Evolutionary conservation across 2,113 vertebrate genomes (phyloP).

Genomic region (Thamnophis sirtalis): DNA sequence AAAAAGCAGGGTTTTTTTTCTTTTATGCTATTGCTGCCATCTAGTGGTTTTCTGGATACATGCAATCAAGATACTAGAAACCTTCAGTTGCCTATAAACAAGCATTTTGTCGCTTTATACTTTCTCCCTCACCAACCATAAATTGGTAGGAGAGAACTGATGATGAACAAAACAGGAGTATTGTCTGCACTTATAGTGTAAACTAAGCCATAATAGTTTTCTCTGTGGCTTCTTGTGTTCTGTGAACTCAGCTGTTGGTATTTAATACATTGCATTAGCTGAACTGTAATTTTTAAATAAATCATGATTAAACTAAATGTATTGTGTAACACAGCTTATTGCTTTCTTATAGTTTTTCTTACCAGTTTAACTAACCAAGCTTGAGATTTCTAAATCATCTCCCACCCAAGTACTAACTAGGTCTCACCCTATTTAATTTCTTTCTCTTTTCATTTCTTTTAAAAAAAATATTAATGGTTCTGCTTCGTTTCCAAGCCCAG

Average conservation of each 20-base stretch:
- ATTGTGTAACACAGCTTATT: not conserved
- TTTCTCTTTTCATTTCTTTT: not conserved
- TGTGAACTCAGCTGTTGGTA: not conserved
- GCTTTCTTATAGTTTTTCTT: not conserved
- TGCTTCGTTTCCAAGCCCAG: not conserved
- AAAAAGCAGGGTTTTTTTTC: not conserved
- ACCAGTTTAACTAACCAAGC: not conserved
- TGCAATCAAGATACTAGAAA: not conserved
- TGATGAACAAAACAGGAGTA: not conserved
- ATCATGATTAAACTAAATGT: not conserved
- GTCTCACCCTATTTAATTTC: not conserved
- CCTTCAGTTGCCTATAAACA: not conserved
- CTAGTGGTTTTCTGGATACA: not conserved
- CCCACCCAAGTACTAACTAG: not conserved
- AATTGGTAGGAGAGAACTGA: not conserved
- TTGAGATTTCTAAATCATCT: not conserved
- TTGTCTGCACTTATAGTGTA: not conserved
- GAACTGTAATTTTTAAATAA: not conserved
- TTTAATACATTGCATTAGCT: not conserved
- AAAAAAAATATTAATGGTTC: not conserved
- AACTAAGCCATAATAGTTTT: not conserved
- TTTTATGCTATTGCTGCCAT: not conserved
- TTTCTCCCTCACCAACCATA: not conserved
- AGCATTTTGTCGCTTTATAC: not conserved
- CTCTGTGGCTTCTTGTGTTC: not conserved